These are phyloP conservation scores for Beris chalybata DNA, from an alignment of 2,888 invertebrate genomes.

Conservation along the genomic window DNA sequence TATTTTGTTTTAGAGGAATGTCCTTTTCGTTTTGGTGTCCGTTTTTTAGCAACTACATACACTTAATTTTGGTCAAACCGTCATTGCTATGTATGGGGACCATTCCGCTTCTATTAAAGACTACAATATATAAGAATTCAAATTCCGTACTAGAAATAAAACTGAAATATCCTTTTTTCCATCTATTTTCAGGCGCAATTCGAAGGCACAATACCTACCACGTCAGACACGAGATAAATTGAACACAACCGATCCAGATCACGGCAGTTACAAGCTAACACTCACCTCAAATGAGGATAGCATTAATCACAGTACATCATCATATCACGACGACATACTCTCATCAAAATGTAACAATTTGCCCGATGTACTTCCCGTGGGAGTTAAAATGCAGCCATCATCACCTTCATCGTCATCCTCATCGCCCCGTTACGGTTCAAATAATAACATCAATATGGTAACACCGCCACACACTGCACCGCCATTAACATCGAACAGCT, in stretches of 20 bases:
- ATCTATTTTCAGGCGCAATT: conserved; percentile 67
- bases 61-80: too few relatives aligned
- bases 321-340: conserved; percentile 38
- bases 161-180: conserved; percentile 22
- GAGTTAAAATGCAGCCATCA: conserved; percentile 56
- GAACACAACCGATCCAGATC: conserved; percentile 66
- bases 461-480: conserved; percentile 46
- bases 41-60: too few relatives aligned
- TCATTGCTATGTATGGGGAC: not conserved
- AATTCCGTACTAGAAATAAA: too few relatives aligned
- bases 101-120: not conserved
- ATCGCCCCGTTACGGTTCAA: conserved; percentile 51
- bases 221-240: conserved; percentile 67
- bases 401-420: conserved; percentile 44
- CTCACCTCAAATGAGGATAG: conserved; percentile 66
- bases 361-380: conserved; percentile 62
- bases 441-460: conserved; percentile 46
- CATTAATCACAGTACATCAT: conserved; percentile 44
- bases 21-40: too few relatives aligned
- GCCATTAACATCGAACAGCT: conserved; percentile 40
- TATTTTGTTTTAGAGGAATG: too few relatives aligned
- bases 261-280: conserved; percentile 74
- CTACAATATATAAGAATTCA: too few relatives aligned
- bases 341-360: conserved; percentile 53
- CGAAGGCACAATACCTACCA: conserved; percentile 75